These are phyloP conservation scores for Hydraecia micacea DNA, from an alignment of 2,888 invertebrate genomes.

Conservation along the genomic window DNA sequence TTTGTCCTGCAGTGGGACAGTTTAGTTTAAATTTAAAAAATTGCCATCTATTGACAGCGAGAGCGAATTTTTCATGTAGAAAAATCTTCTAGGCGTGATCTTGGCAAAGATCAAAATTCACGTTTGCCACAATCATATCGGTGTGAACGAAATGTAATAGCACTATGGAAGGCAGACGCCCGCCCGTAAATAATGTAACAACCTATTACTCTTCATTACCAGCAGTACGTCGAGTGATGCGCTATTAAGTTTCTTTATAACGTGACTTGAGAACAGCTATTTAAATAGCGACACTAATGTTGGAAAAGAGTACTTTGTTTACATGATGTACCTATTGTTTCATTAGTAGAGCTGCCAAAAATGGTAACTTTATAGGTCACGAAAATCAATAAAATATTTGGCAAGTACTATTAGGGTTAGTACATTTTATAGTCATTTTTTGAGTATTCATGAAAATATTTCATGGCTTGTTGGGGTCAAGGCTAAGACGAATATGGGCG, in stretches of 20 bases:
- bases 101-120: constrained; percentile 5
- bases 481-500: not conserved
- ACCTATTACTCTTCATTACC: constrained; percentile 43
- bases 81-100: not conserved
- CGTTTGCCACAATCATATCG: not conserved
- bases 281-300: constrained; percentile 9
- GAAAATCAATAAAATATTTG: not conserved
- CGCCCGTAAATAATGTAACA: constrained; percentile 19
- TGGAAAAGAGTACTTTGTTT: constrained; percentile 8
- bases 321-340: constrained; percentile 15
- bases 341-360: constrained; percentile 3
- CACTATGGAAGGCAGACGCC: not conserved
- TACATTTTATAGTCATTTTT: not conserved
- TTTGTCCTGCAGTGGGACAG: not conserved
- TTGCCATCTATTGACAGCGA: not conserved
- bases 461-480: too few relatives aligned
- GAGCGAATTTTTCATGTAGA: not conserved
- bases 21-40: not conserved
- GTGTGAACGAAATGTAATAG: not conserved
- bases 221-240: not conserved
- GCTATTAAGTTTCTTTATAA: constrained; percentile 41
- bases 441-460: not conserved
- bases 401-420: not conserved
- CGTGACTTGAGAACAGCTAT: constrained; percentile 16
- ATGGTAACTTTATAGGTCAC: not conserved